Evolutionary conservation across 2,888 invertebrate species (phyloP).

Genomic region (Megalurothrips usitatus): DNA sequence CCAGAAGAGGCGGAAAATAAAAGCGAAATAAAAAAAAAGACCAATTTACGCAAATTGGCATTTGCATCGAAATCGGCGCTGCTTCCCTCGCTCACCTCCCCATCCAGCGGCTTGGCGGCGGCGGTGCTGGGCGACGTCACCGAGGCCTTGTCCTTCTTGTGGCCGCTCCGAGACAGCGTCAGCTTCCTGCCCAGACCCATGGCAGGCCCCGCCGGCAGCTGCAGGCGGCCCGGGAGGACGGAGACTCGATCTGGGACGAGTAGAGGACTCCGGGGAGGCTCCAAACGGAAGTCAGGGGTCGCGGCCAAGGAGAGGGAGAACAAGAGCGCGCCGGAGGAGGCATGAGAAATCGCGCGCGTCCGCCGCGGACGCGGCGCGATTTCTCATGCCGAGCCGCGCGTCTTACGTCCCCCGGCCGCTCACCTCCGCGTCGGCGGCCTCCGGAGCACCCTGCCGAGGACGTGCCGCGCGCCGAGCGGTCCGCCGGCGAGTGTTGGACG

Average conservation of each 20-base stretch:
- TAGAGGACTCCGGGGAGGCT: no score
- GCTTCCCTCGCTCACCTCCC: neutral
- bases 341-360: no score
- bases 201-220: neutral
- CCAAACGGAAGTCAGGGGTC: no score
- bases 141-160: neutral
- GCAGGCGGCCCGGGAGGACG: neutral
- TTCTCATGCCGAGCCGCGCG: neutral
- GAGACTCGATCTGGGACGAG: neutral
- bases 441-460: no score
- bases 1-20: no score
- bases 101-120: neutral
- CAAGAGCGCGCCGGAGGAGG: constrained; percentile 9
- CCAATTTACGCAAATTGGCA: no score
- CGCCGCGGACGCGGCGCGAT: neutral
- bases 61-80: no score
- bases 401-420: neutral
- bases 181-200: constrained; percentile 4
- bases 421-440: no score
- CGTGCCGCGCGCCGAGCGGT: no score
- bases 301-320: constrained; percentile 28
- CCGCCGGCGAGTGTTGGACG: no score
- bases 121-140: neutral
- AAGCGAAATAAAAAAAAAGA: no score
- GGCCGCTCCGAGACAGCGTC: neutral